These are phyloP conservation scores for Zaprionus kolodkinae DNA, from an alignment of 1,140 invertebrate genomes.

Conservation along the genomic window DNA sequence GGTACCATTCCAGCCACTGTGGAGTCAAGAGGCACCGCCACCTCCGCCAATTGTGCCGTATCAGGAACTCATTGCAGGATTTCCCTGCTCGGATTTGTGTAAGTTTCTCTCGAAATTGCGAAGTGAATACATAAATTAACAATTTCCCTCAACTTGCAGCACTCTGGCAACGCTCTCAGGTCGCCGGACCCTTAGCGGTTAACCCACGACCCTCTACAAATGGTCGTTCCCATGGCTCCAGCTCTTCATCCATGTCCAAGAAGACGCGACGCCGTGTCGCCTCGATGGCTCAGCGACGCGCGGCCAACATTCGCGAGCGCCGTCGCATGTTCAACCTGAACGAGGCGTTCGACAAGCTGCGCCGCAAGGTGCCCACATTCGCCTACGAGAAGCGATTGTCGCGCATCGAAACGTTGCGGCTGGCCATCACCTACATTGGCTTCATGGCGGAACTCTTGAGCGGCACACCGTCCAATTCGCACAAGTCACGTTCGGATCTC, in stretches of 20 bases:
- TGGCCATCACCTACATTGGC: conserved; percentile 99
- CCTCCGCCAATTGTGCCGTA: conserved; percentile 84
- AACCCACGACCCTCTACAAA: conserved; percentile 60
- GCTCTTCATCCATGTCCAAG: conserved; percentile 85
- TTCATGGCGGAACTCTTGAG: conserved; percentile 97
- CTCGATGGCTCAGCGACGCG: conserved; percentile 94
- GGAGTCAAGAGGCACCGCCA: conserved; percentile 75
- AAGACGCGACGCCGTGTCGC: conserved; percentile 94
- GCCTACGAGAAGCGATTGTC: conserved; percentile 99
- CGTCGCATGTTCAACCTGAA: conserved; percentile 99
- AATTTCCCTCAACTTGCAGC: conserved; percentile 69
- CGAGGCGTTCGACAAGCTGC: conserved; percentile 97
- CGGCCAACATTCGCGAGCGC: conserved; percentile 97
- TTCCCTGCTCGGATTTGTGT: conserved; percentile 86
- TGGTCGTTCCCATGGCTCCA: conserved; percentile 58
- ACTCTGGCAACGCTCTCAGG: conserved; percentile 83
- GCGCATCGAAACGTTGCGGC: conserved; percentile 97
- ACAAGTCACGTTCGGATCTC: conserved; percentile 82
- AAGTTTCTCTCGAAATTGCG: conserved; percentile 28
- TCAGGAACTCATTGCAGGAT: conserved; percentile 86
- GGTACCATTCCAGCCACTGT: conserved; percentile 82
- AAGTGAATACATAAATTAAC: background rate
- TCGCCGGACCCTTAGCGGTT: conserved; percentile 62
- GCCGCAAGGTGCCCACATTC: conserved; percentile 98
- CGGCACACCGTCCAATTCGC: conserved; percentile 86